Conservation (phyloP, 2,888 invertebrate species). For the Noctua janthe region DNA sequence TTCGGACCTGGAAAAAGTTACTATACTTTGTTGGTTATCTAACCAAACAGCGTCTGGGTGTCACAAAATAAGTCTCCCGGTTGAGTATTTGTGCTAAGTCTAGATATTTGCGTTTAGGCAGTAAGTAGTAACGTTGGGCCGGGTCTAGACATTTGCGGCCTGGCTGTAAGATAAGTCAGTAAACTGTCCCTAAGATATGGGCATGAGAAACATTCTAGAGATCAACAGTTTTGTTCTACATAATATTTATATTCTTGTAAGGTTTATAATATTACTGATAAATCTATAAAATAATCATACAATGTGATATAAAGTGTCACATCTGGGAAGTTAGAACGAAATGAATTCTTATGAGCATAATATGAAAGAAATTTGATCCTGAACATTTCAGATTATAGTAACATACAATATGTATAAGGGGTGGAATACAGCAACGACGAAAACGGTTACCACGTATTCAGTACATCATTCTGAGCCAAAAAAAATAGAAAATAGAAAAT, state of each 20-base stretch:
- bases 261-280: constrained; percentile 2
- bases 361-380: constrained; percentile 1
- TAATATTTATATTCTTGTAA: constrained; percentile 7
- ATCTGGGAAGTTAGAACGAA: constrained; percentile 15
- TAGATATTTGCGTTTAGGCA: neutral
- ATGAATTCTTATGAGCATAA: constrained; percentile 11
- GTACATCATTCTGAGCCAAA: too few relatives aligned
- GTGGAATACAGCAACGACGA: too few relatives aligned
- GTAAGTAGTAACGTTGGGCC: neutral
- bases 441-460: too few relatives aligned
- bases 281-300: constrained; percentile 11
- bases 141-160: neutral
- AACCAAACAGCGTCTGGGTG: neutral
- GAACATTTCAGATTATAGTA: constrained; percentile 8
- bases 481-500: too few relatives aligned
- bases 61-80: neutral
- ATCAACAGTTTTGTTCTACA: neutral
- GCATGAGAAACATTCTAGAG: neutral
- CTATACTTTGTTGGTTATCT: neutral
- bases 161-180: neutral
- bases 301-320: constrained; percentile 10
- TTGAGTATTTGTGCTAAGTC: neutral
- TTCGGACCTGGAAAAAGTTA: neutral
- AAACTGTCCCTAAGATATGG: constrained; percentile 2
- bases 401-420: neutral